Percentiles rank a stretch among this genome's conserved stretches.
phyloP scores from a whole-genome alignment of 2,113 vertebrate genomes.

The Apteryx owenii region DNA sequence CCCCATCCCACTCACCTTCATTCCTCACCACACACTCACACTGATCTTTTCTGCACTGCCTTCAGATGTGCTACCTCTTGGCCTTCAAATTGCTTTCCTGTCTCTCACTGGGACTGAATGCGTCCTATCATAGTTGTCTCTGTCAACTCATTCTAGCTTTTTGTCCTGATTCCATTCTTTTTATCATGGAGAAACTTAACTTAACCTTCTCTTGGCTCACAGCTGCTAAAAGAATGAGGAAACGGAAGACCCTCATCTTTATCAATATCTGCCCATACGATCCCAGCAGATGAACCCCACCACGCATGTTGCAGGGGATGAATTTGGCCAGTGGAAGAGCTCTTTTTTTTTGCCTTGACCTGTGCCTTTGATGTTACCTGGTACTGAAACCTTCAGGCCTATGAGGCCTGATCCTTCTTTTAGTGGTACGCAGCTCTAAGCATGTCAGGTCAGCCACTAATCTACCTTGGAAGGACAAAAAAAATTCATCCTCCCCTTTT shows the following conservation, averaged over 20 bases:
- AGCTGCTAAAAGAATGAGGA: accelerated
- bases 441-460: neutral
- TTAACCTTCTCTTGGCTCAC: neutral
- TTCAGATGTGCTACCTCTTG: neutral
- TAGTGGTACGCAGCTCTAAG: neutral
- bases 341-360: neutral
- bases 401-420: neutral
- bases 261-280: neutral
- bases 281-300: accelerated
- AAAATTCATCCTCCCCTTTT: neutral
- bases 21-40: neutral
- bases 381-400: neutral
- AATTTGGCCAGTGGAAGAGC: neutral
- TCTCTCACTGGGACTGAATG: neutral
- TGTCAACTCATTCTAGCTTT: neutral
- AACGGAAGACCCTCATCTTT: neutral
- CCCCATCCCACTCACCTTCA: neutral
- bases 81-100: neutral
- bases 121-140: neutral
- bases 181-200: accelerated
- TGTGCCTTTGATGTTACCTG: neutral
- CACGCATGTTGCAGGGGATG: neutral
- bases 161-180: neutral
- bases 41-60: neutral
- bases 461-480: neutral